Percentiles rank a stretch among this genome's conserved stretches.
Conservation (phyloP, 1,140 invertebrate species). For the Trigoniulus corallinus region DNA sequence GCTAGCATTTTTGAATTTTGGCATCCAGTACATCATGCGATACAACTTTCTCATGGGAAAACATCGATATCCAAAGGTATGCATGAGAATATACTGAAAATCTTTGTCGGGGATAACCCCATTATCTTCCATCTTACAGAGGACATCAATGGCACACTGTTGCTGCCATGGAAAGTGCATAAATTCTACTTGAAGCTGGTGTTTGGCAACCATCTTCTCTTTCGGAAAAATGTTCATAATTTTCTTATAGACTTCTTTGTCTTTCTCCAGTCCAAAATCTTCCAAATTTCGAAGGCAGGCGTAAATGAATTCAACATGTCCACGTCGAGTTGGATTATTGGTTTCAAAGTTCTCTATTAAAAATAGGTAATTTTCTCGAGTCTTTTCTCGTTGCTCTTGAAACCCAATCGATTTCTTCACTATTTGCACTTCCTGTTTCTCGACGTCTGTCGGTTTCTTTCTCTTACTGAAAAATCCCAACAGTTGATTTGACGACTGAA, state of each 20-base stretch:
- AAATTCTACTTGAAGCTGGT: slow-evolving; percentile 66
- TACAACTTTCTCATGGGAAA: slow-evolving; percentile 65
- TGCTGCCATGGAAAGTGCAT: slow-evolving; percentile 91
- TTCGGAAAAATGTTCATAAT: slow-evolving; percentile 84
- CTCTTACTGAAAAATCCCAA: neutral
- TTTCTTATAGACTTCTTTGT: slow-evolving; percentile 79
- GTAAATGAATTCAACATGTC: slow-evolving; percentile 87
- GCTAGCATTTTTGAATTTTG: slow-evolving; percentile 81
- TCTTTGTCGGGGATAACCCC: slow-evolving; percentile 80
- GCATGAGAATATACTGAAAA: slow-evolving; percentile 58
- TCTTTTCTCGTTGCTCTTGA: slow-evolving; percentile 38
- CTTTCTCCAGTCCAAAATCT: slow-evolving; percentile 73
- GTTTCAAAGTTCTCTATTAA: slow-evolving; percentile 51
- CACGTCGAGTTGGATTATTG: slow-evolving; percentile 39
- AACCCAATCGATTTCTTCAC: slow-evolving; percentile 23
- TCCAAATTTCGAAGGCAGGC: slow-evolving; percentile 73
- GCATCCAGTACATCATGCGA: slow-evolving; percentile 96
- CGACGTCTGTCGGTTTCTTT: slow-evolving; percentile 1
- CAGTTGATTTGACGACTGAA: too few relatives aligned
- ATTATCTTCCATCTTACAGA: slow-evolving; percentile 82
- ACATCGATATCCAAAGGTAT: slow-evolving; percentile 63
- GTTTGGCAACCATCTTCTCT: slow-evolving; percentile 65
- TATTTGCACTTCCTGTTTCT: neutral
- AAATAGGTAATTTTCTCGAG: slow-evolving; percentile 52
- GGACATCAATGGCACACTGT: slow-evolving; percentile 64